Base-by-base conservation (phyloP, 1,140 invertebrate genomes). In the Bombus sibiricus region DNA sequence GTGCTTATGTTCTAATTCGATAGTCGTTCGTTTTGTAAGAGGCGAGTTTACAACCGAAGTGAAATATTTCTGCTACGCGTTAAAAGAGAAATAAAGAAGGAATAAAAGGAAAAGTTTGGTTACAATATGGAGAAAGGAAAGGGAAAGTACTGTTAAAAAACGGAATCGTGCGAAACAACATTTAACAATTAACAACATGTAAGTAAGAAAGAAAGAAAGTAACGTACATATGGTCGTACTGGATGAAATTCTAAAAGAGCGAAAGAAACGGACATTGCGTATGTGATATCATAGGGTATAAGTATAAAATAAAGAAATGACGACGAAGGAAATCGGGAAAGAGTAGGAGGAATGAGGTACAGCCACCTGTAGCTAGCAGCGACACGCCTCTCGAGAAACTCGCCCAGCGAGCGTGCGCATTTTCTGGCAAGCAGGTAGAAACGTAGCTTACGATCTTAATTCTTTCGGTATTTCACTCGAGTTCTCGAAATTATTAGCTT, bases 281-380 rank as follows among this genome's bases (percentile, higher is more conserved):
- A 8, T 10, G 18, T 18, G 47, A 53, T 53, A 53, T 53, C 47
- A 22, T 18, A 53, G 47, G 8, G 13, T 32, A 64, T 15, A n/a
- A 13, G n/a, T 3, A 64, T 64, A 73, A 47, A 22, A 9, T 13
- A 62, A 12, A 78, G 22, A 32, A 32, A 64, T 28, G 8, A n/a
- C 43, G 77, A 64, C 39, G 66, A 57, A 69, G 10, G 71, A 82
- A 41, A 66, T 18, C 13, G 28, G 28, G 83, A 74, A 57, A 80
- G 81, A 69, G 71, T 73, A 71, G 53, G 62, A 66, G 83, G 66
- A 77, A 85, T 34, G 59, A 32, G 37, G 59, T 78, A 59, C 57
- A 43, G 84, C 88, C 89, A 93, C 92, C 91, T 93, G 92, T 93
- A 79, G 92, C 83, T 85, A 57, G 53, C 22, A 69, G 53, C 68